phyloP scores from a whole-genome alignment of 2,888 invertebrate genomes.

The Caenorhabditis sp. region DNA sequence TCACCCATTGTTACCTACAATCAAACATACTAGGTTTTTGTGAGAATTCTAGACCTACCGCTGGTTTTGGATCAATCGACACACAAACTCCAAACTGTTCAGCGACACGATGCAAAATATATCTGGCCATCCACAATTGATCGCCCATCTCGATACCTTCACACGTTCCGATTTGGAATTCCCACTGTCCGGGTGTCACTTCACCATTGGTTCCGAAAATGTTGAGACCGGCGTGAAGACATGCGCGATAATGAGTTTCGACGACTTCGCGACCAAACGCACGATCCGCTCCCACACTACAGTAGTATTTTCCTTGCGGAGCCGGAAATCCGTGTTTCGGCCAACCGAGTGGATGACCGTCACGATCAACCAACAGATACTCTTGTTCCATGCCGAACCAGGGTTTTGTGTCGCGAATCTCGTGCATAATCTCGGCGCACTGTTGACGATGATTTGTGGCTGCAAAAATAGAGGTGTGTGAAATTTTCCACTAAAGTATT shows the following conservation, averaged over 20 bases:
- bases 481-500: too few species aligned
- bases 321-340: constrained; percentile 69
- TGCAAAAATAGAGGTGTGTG: constrained; percentile 4
- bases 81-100: constrained; percentile 73
- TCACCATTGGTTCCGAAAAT: constrained; percentile 86
- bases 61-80: constrained; percentile 74
- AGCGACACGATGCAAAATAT: constrained; percentile 72
- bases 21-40: too few species aligned
- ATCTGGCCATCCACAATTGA: constrained; percentile 73
- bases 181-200: constrained; percentile 63
- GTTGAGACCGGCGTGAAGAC: constrained; percentile 89
- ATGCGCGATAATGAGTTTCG: constrained; percentile 92
- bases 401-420: constrained; percentile 70
- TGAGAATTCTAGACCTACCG: neutral
- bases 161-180: constrained; percentile 73
- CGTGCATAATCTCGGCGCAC: constrained; percentile 72
- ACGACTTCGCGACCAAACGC: constrained; percentile 93
- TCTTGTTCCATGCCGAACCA: constrained; percentile 75
- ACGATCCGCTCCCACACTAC: constrained; percentile 93
- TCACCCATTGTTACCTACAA: constrained; percentile 73
- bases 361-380: constrained; percentile 73
- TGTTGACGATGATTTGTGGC: constrained; percentile 72
- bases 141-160: constrained; percentile 74
- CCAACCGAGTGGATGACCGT: constrained; percentile 69
- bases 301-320: constrained; percentile 80